A percentile compares a stretch with the other conserved stretches of the same genome.
These are phyloP conservation scores for Cyanistes caeruleus DNA, from an alignment of 2,113 vertebrate genomes.

Conservation along the genomic window DNA sequence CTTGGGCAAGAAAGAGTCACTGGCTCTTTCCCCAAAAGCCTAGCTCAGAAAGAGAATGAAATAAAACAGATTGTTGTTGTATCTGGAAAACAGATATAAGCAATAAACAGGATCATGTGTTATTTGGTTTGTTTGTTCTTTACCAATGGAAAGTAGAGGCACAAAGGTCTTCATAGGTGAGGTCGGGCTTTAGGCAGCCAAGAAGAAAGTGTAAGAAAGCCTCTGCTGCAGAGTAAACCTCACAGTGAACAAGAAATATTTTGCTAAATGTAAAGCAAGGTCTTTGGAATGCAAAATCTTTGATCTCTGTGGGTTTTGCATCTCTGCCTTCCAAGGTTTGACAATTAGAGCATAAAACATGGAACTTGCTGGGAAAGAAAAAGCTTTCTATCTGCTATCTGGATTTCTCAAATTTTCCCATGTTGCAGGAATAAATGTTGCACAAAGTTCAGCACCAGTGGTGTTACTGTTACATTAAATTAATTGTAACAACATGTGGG, in stretches of 20 bases:
- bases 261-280: background rate
- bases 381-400: background rate
- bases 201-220: background rate
- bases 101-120: background rate
- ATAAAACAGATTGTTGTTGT: background rate
- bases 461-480: background rate
- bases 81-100: background rate
- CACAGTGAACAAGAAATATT: background rate
- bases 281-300: background rate
- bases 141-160: background rate
- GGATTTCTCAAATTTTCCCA: background rate
- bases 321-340: background rate
- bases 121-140: background rate
- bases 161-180: background rate
- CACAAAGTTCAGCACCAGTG: background rate
- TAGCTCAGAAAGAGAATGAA: background rate
- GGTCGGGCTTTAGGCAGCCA: background rate
- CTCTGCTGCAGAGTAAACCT: background rate
- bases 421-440: background rate
- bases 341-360: background rate
- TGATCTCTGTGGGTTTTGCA: background rate
- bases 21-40: background rate
- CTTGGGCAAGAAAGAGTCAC: background rate
- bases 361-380: background rate
- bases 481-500: background rate